Percentiles rank a stretch among this genome's conserved stretches.
These are phyloP conservation scores for Oxygymnocypris stewartii DNA, from an alignment of 2,113 vertebrate genomes.

Conservation along the genomic window DNA sequence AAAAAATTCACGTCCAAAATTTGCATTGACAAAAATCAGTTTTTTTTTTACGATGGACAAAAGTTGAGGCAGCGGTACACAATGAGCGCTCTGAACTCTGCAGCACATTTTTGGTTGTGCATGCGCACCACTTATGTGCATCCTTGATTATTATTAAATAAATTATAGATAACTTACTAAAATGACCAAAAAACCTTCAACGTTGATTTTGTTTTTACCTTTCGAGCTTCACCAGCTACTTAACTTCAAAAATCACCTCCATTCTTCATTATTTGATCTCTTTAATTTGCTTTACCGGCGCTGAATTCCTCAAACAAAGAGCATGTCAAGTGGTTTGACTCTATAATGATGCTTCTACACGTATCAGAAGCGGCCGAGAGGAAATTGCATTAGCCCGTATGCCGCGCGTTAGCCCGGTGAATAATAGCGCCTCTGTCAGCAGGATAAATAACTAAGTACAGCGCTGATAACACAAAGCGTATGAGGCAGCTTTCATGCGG, in stretches of 20 bases:
- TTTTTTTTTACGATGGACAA: too few species aligned
- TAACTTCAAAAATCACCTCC: slow-evolving; percentile 1
- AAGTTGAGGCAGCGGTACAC: too few species aligned
- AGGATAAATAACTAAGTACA: slow-evolving; percentile 75
- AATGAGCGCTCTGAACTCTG: too few species aligned
- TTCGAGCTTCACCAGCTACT: neutral
- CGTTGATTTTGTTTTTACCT: neutral
- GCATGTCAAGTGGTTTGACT: slow-evolving; percentile 45
- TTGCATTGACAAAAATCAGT: too few species aligned
- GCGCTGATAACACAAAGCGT: slow-evolving; percentile 72
- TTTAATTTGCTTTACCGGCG: slow-evolving; percentile 17
- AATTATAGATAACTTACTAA: neutral
- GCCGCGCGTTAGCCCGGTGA: slow-evolving; percentile 69
- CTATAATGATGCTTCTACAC: slow-evolving; percentile 49
- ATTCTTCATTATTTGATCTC: neutral
- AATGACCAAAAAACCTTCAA: neutral
- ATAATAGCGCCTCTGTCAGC: slow-evolving; percentile 71
- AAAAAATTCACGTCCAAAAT: too few species aligned
- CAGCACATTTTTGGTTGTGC: too few species aligned
- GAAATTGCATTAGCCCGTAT: too few species aligned
- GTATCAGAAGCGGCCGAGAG: slow-evolving; percentile 55
- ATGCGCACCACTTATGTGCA: too few species aligned
- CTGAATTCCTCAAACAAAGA: slow-evolving; percentile 48
- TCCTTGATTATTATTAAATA: too few species aligned
- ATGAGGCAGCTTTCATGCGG: slow-evolving; percentile 55